phyloP scores from a whole-genome alignment of 2,797 vertebrate genomes.

The Diplodus sargus region DNA sequence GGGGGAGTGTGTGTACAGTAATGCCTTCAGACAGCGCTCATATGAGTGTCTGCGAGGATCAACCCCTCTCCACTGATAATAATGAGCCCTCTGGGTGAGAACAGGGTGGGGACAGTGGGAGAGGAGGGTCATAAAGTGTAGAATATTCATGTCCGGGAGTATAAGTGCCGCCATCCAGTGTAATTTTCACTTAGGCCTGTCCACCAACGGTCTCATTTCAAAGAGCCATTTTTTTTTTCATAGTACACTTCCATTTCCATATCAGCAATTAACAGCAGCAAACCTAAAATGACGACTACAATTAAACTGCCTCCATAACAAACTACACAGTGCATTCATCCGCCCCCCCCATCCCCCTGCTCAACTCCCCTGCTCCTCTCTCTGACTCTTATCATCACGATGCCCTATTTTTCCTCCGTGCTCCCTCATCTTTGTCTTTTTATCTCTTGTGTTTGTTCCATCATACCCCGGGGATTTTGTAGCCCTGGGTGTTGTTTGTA shows the following conservation, averaged over 20 bases:
- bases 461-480: slow-evolving; percentile 47
- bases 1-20: slow-evolving; percentile 84
- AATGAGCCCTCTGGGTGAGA: slow-evolving; percentile 82
- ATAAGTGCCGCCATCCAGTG: slow-evolving; percentile 32
- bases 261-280: slow-evolving; percentile 68
- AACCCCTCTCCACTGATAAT: slow-evolving; percentile 79
- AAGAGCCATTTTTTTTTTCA: slow-evolving; percentile 43
- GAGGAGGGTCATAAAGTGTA: slow-evolving; percentile 66
- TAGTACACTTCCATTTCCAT: slow-evolving; percentile 55
- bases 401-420: slow-evolving; percentile 55
- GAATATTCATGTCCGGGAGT: slow-evolving; percentile 61
- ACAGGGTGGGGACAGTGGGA: slow-evolving; percentile 47
- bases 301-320: slow-evolving; percentile 56
- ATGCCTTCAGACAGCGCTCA: slow-evolving; percentile 89
- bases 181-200: slow-evolving; percentile 60
- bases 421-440: slow-evolving; percentile 59
- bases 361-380: slow-evolving; percentile 10
- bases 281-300: slow-evolving; percentile 46
- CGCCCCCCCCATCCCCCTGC: neutral
- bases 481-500: slow-evolving; percentile 60
- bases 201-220: slow-evolving; percentile 50
- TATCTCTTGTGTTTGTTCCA: slow-evolving; percentile 60
- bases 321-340: slow-evolving; percentile 26
- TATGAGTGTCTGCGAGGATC: slow-evolving; percentile 92
- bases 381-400: slow-evolving; percentile 46